A percentile compares a stretch with the other conserved stretches of the same genome.
Evolutionary conservation across 2,888 invertebrate species (phyloP).

Genomic region (Rotaria sp.): DNA sequence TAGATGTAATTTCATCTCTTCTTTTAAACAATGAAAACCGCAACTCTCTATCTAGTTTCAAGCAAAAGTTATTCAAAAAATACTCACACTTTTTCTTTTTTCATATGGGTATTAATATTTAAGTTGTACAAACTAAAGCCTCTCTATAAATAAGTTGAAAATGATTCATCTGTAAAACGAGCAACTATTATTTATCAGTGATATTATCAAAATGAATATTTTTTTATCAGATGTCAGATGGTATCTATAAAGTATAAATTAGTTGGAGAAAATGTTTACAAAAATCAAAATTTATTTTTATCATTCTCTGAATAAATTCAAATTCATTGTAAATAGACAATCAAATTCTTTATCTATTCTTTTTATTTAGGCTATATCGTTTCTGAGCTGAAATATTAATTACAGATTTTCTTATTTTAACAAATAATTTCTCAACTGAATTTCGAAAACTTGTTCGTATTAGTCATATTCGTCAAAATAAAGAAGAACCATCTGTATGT

Average conservation of each 20-base stretch:
- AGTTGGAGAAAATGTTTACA: too few species aligned
- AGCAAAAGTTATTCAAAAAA: too few species aligned
- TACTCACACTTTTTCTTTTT: too few species aligned
- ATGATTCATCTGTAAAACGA: neutral
- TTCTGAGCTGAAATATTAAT: neutral
- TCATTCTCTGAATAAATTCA: too few species aligned
- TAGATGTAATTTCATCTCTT: too few species aligned
- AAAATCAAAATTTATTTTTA: too few species aligned
- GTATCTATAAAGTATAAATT: neutral
- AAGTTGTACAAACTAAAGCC: neutral
- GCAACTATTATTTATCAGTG: constrained; percentile 9
- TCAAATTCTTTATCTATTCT: neutral
- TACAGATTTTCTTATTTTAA: constrained; percentile 1
- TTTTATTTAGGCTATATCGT: constrained; percentile 3
- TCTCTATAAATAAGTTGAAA: neutral
- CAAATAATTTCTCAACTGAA: neutral
- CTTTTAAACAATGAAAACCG: too few species aligned
- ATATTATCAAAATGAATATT: constrained; percentile 29
- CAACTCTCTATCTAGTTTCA: too few species aligned
- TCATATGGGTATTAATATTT: too few species aligned
- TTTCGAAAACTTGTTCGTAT: neutral
- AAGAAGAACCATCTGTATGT: neutral
- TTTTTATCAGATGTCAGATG: constrained; percentile 3
- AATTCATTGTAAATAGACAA: too few species aligned
- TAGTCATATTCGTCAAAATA: neutral